phyloP scores from a whole-genome alignment of 1,140 invertebrate species.

The Idris sp. region DNA sequence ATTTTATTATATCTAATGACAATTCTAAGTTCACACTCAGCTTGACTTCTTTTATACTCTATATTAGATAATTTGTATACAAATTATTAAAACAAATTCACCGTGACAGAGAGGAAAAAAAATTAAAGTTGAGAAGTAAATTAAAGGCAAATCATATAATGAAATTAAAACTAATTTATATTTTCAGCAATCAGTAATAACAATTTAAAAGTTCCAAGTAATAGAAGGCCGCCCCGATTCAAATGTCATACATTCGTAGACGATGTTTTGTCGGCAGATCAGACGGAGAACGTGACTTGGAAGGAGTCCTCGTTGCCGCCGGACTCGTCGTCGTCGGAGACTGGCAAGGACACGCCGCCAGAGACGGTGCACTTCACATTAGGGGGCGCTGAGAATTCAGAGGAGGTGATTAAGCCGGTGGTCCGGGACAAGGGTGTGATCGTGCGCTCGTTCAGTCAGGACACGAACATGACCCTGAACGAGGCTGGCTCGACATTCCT shows the following conservation, averaged over 20 bases:
- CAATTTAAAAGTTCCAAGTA: no score
- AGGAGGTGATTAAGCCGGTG: slow-evolving; percentile 46
- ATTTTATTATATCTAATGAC: no score
- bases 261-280: slow-evolving; percentile 70
- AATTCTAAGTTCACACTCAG: no score
- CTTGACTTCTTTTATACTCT: no score
- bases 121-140: no score
- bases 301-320: slow-evolving; percentile 75
- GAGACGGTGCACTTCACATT: slow-evolving; percentile 73
- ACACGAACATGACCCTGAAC: slow-evolving; percentile 71
- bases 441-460: slow-evolving; percentile 73
- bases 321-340: slow-evolving; percentile 76
- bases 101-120: no score
- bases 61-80: no score
- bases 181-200: no score
- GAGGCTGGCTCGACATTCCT: slow-evolving; percentile 67
- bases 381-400: slow-evolving; percentile 60
- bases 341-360: slow-evolving; percentile 73
- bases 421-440: slow-evolving; percentile 56
- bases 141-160: no score
- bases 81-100: no score
- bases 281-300: slow-evolving; percentile 70
- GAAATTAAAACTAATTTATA: no score
- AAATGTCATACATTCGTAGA: slow-evolving; percentile 56
- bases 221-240: slow-evolving; percentile 11